These are phyloP conservation scores for Podarcis cretensis DNA, from an alignment of 2,113 vertebrate species.

Conservation along the genomic window DNA sequence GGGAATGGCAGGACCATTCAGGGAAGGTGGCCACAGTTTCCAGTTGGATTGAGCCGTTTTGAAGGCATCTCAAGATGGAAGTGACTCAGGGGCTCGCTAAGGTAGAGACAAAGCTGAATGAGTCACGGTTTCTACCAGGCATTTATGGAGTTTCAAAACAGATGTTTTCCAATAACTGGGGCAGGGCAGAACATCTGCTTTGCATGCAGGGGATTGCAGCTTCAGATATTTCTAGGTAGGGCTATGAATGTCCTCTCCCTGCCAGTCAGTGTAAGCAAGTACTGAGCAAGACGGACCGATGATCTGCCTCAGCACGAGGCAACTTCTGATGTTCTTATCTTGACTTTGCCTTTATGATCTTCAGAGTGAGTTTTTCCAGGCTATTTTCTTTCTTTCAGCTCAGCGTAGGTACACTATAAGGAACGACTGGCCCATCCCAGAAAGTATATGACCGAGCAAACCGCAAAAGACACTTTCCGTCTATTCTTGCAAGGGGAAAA, in stretches of 20 bases:
- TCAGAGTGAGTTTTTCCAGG: neutral
- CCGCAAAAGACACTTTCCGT: conserved; percentile 18
- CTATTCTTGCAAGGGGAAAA: conserved; percentile 6
- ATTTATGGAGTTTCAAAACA: neutral
- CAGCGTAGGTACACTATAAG: neutral
- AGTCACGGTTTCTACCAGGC: neutral
- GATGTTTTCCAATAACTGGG: no score
- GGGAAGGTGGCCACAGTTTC: no score
- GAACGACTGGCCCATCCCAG: neutral
- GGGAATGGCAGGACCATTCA: no score
- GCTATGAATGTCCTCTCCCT: neutral
- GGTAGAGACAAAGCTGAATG: no score
- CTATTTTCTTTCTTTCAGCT: neutral
- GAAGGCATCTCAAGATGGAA: no score
- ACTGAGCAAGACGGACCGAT: no score
- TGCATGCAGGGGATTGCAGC: neutral
- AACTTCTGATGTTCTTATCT: no score
- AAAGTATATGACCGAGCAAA: neutral
- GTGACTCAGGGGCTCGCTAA: no score
- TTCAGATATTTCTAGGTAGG: neutral
- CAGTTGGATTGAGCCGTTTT: no score
- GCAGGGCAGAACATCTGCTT: no score
- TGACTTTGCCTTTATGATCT: neutral
- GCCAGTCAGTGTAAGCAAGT: neutral
- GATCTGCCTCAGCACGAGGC: no score